Conservation (phyloP, 1,140 invertebrate genomes). For the Coboldia fuscipes region DNA sequence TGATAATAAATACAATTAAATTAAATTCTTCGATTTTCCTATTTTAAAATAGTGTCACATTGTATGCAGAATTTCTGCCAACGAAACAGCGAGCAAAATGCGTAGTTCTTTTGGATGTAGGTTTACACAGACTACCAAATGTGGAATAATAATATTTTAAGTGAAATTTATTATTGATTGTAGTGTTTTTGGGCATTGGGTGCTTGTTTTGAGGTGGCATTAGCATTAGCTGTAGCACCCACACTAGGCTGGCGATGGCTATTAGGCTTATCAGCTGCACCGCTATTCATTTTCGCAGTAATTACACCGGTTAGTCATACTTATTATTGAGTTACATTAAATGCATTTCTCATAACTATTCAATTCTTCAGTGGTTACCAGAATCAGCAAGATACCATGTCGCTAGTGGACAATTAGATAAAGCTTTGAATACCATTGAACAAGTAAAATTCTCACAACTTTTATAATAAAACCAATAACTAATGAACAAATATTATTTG, state of each 20-base stretch:
- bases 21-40: constrained; percentile 5
- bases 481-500: constrained; percentile 2
- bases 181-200: constrained; percentile 93
- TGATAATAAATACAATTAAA: constrained; percentile 1
- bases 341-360: background rate
- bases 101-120: constrained; percentile 83
- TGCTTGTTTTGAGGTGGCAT: constrained; percentile 74
- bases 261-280: constrained; percentile 67
- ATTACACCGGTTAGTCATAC: constrained; percentile 44
- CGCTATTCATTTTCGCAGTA: constrained; percentile 62
- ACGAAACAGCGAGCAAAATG: constrained; percentile 83
- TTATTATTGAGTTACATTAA: background rate
- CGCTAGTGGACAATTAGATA: constrained; percentile 61
- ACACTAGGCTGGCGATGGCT: constrained; percentile 81
- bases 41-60: constrained; percentile 51
- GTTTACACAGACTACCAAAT: constrained; percentile 13
- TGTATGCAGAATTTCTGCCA: constrained; percentile 90
- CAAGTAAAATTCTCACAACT: constrained; percentile 26
- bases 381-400: constrained; percentile 82
- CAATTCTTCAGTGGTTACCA: constrained; percentile 58
- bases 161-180: constrained; percentile 15
- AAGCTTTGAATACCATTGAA: constrained; percentile 65
- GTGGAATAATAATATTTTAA: background rate
- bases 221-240: constrained; percentile 82
- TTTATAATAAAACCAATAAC: background rate